Percentiles rank a stretch among this genome's conserved stretches.
phyloP scores from a whole-genome alignment of 2,888 invertebrate species.

The Helleia helle region DNA sequence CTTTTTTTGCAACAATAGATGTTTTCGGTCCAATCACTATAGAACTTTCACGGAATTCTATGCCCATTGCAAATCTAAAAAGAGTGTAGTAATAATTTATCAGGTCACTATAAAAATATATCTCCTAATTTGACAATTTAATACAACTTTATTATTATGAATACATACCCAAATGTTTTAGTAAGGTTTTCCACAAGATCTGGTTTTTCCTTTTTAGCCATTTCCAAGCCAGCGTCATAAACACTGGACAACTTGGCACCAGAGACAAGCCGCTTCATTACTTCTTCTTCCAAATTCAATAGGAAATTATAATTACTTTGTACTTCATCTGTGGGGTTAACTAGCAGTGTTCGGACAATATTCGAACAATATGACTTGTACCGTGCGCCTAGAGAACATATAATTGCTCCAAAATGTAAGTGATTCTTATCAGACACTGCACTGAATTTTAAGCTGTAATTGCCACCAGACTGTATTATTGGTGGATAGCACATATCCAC shows the following conservation, averaged over 20 bases:
- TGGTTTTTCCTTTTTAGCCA: conserved; percentile 90
- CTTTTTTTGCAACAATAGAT: conserved; percentile 84
- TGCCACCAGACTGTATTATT: conserved; percentile 99
- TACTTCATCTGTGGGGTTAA: conserved; percentile 88
- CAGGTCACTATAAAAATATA: too few relatives aligned
- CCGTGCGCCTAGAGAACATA: conserved; percentile 94
- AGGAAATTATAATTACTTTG: conserved; percentile 95
- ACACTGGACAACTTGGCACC: conserved; percentile 89
- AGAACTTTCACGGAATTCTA: conserved; percentile 97
- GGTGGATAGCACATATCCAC: conserved; percentile 99
- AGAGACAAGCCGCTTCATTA: conserved; percentile 87
- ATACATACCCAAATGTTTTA: conserved; percentile 91
- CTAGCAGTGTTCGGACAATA: conserved; percentile 95
- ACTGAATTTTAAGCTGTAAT: conserved; percentile 97
- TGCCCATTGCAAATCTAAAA: conserved; percentile 93
- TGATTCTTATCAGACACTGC: conserved; percentile 94
- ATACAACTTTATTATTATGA: too few relatives aligned
- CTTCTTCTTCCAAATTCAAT: conserved; percentile 90
- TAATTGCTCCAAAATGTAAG: conserved; percentile 96
- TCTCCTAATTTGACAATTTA: too few relatives aligned
- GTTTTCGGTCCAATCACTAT: conserved; percentile 94
- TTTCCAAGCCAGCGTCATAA: conserved; percentile 86
- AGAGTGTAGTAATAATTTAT: too few relatives aligned
- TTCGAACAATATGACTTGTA: conserved; percentile 99
- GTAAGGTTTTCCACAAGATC: conserved; percentile 90